Base-by-base conservation (phyloP, 2,888 invertebrate genomes). In the Tiliacea citrago region DNA sequence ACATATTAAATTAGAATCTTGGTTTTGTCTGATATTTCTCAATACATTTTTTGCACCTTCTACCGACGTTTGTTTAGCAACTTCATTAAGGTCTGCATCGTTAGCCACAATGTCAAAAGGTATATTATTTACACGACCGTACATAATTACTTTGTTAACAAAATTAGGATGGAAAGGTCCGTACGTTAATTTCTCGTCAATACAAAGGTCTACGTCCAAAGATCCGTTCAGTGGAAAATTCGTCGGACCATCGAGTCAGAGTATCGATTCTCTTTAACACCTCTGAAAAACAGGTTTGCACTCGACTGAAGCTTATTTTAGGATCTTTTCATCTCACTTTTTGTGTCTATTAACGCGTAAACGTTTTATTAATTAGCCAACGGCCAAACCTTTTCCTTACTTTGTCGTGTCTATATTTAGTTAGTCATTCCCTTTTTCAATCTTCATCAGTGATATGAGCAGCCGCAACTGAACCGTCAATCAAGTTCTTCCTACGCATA, bases 161-260 rank as follows among this genome's bases (percentile, higher is more conserved):
- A 92, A 93, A 94, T 93, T 93, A 94, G 94, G 93, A 94, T 92
- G 90, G 91, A 93, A 93, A 93, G 93, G 93, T 93, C 93, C 92
- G 93, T 93, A 93, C 91, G 94, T 92, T 92, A 95, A 94, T 94
- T 94, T 94, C 90, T 94, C 93, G 92, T 92, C 94, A 94, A 94
- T 95, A 95, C 95, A 94, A 94, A 95, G 95, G 94, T 95, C 90
- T 88, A 92, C 92, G 93, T 92, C 93, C 93, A 93, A 92, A 94
- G 92, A 93, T 91, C 95, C 95, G 94, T 93, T 94, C 94, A 95
- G 95, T 96, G 96, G 96, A 96, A 96, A 96, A 95, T 96, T 95
- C 93, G 94, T 90, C 94, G 95, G 95, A 92, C 95, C 95, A 94
- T 91, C 95, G 94, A 95, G 93, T 95, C 92, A 93, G 93, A 93